These are phyloP conservation scores for Danio tinwini DNA, from an alignment of 2,797 vertebrate genomes.

Conservation along the genomic window DNA sequence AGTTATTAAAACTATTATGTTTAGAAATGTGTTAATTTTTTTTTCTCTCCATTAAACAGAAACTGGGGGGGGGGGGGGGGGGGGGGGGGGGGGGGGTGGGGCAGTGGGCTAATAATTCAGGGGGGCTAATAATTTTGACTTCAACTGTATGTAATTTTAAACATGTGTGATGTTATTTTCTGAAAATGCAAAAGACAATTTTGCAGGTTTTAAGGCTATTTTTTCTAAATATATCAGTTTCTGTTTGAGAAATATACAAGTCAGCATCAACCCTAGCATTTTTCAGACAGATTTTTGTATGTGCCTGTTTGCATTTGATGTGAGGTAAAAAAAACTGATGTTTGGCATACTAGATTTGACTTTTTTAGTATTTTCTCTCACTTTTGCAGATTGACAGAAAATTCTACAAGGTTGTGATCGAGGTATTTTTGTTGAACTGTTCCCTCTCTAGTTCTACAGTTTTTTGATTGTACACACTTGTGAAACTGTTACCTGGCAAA, in stretches of 20 bases:
- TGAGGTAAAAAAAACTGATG: not conserved
- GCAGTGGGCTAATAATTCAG: too few relatives aligned
- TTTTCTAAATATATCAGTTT: too few relatives aligned
- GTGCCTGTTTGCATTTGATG: not conserved
- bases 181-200: not conserved
- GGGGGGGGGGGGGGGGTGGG: too few relatives aligned
- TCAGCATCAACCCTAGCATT: too few relatives aligned
- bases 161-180: not conserved
- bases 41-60: too few relatives aligned
- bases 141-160: not conserved
- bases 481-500: constrained; percentile 6
- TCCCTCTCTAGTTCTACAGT: not conserved
- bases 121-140: too few relatives aligned
- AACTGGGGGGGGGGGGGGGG: too few relatives aligned
- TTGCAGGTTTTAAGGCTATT: too few relatives aligned
- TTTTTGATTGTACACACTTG: not conserved
- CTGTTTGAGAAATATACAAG: too few relatives aligned
- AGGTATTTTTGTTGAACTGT: not conserved
- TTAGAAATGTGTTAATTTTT: too few relatives aligned
- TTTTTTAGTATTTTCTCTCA: not conserved
- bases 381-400: not conserved
- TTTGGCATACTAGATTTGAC: not conserved
- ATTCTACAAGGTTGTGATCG: not conserved
- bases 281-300: too few relatives aligned
- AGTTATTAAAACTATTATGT: too few relatives aligned